These are phyloP conservation scores for Catharus bicknelli DNA, from an alignment of 2,113 vertebrate species.

Conservation along the genomic window DNA sequence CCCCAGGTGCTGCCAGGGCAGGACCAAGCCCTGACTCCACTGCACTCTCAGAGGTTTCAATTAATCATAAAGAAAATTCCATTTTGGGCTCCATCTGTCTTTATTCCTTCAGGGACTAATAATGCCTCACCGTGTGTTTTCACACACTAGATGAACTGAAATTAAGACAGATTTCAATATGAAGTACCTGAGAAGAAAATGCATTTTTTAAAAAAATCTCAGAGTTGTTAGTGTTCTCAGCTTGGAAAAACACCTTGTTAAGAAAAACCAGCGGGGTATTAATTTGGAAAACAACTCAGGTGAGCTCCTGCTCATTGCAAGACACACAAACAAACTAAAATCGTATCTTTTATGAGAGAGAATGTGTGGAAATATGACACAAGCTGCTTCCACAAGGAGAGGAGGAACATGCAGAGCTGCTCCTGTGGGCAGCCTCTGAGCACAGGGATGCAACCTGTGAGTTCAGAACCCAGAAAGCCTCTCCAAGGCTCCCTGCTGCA, in stretches of 20 bases:
- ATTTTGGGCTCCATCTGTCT: conserved; percentile 76
- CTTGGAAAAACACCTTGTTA: conserved; percentile 43
- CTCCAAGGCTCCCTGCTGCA: neutral
- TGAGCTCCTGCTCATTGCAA: neutral
- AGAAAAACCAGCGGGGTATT: conserved; percentile 26
- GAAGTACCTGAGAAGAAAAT: conserved; percentile 65
- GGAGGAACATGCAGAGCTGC: neutral
- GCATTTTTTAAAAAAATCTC: conserved; percentile 29
- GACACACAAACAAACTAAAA: neutral
- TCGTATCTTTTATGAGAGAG: neutral
- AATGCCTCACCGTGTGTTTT: conserved; percentile 71
- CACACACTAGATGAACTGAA: conserved; percentile 69
- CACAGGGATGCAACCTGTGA: neutral
- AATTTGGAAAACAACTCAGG: conserved; percentile 35
- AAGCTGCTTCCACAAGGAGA: neutral
- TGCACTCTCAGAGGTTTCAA: conserved; percentile 67
- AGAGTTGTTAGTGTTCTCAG: conserved; percentile 22
- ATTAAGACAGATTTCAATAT: conserved; percentile 74
- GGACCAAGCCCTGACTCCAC: conserved; percentile 52
- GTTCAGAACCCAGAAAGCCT: neutral
- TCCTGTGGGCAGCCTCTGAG: rapidly evolving
- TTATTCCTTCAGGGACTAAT: conserved; percentile 73
- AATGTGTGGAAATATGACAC: neutral
- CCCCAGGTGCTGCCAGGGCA: conserved; percentile 7
- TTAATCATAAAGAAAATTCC: conserved; percentile 74